Evolutionary conservation across 2,113 vertebrate species (phyloP), one percentile per base, ranked within the genome.

Genomic region (Chunga burmeisteri): DNA sequence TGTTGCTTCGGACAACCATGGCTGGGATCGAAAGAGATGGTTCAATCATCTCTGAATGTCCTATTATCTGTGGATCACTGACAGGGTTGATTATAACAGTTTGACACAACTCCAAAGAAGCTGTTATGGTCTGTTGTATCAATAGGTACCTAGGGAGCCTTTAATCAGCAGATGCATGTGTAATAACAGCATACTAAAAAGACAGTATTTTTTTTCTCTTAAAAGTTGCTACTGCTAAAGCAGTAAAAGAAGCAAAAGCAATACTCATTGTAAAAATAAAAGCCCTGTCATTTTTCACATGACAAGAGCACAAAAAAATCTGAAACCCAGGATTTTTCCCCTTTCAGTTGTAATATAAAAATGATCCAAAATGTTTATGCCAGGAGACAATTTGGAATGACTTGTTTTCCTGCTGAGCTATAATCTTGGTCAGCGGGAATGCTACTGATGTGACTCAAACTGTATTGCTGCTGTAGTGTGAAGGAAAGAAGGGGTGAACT

Each of bases 341-440:
- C 61, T 94, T 96, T 94, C 78, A 68, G 61, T 7, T 72, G 47
- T 81, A 93, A 91, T 91, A 93, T 55, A 95, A 94, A 95, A 97
- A 79, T 65, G 83, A 96, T 91, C 91, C 90, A 68, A 94, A 97
- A 96, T 94, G 95, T 95, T 97, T 97, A 97, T 2, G n/a, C 95
- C 74, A 93, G 81, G 81, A 96, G 94, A 96, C 92, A 93, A 96
- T 95, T 92, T 96, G 96, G 94, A 96, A 96, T 92, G 84, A 96
- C 93, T 96, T 95, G 87, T 97, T 96, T 96, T 94, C 95, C 95
- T 68, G 83, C 96, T 94, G 93, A 93, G 96, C 90, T 96, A 94
- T 96, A 97, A 97, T 97, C 86, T 91, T 61, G 97, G 93, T 96
- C 94, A 96, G 96, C 90, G 0, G 97, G 96, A 97, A 96, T 32